These are phyloP conservation scores for Polyploca ridens DNA, from an alignment of 2,888 invertebrate species.

Conservation along the genomic window DNA sequence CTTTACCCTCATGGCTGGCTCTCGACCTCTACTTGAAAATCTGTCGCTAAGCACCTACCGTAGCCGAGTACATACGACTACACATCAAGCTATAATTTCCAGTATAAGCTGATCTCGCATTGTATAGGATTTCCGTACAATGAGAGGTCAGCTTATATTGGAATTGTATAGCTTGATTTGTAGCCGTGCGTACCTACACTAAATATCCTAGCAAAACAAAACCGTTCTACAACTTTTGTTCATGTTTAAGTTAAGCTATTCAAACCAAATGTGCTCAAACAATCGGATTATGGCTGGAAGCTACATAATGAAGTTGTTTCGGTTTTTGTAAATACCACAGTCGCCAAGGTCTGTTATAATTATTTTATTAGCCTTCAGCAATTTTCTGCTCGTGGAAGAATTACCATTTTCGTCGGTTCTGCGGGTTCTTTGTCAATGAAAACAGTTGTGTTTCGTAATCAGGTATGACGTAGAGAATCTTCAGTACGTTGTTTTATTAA, in stretches of 20 bases:
- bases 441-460: conserved; percentile 1
- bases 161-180: no score
- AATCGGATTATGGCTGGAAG: neutral
- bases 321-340: neutral
- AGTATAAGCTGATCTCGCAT: no score
- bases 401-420: conserved; percentile 4
- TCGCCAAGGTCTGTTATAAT: neutral
- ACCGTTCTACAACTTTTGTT: neutral
- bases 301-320: neutral
- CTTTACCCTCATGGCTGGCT: no score
- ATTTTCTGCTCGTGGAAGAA: neutral
- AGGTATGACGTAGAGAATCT: neutral
- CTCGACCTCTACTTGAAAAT: no score
- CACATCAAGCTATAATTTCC: no score
- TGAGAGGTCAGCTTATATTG: no score
- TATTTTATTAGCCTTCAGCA: conserved; percentile 6
- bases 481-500: neutral
- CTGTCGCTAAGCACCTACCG: no score
- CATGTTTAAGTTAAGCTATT: no score
- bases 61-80: no score
- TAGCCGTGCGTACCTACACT: no score
- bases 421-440: conserved; percentile 4
- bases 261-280: neutral
- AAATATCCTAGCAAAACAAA: neutral
- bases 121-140: no score